Conservation (phyloP, 2,113 vertebrate species). For the Turnix velox region DNA sequence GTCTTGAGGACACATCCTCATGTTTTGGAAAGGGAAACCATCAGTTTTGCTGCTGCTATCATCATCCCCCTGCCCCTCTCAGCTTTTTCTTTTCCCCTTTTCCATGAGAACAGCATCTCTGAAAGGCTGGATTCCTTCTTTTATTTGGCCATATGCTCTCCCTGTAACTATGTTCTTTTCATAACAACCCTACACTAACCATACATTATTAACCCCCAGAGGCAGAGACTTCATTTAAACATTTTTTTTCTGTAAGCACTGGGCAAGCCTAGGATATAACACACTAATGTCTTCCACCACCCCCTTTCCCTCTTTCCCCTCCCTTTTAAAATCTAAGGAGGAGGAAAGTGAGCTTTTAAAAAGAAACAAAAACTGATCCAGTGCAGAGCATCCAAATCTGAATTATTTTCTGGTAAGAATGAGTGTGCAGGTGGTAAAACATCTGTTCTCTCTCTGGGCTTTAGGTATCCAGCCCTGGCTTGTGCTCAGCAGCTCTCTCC, state of each 20-base stretch:
- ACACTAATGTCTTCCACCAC: neutral
- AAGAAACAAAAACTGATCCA: neutral
- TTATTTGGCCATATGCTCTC: slow-evolving; percentile 23
- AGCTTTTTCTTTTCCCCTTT: neutral
- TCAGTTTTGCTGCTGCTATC: neutral
- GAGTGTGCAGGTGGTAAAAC: slow-evolving; percentile 43
- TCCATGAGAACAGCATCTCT: neutral
- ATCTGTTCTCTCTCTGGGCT: slow-evolving; percentile 55
- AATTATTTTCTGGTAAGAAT: slow-evolving; percentile 24
- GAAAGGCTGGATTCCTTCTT: neutral
- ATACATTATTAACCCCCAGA: slow-evolving; percentile 17
- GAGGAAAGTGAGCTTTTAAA: neutral
- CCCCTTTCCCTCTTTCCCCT: fast-evolving
- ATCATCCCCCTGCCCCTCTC: neutral
- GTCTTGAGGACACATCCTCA: neutral
- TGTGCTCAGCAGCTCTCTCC: neutral
- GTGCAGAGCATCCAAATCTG: neutral
- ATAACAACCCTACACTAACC: neutral
- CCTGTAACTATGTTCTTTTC: slow-evolving; percentile 33
- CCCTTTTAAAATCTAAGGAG: neutral
- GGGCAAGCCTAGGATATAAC: neutral
- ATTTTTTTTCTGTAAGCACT: slow-evolving; percentile 36
- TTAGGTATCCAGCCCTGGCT: slow-evolving; percentile 40
- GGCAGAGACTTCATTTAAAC: slow-evolving; percentile 33
- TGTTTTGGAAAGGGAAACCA: neutral